Evolutionary conservation across 2,797 vertebrate species (phyloP), one percentile per base, ranked within the genome.

Genomic region (Gymnocypris eckloni): DNA sequence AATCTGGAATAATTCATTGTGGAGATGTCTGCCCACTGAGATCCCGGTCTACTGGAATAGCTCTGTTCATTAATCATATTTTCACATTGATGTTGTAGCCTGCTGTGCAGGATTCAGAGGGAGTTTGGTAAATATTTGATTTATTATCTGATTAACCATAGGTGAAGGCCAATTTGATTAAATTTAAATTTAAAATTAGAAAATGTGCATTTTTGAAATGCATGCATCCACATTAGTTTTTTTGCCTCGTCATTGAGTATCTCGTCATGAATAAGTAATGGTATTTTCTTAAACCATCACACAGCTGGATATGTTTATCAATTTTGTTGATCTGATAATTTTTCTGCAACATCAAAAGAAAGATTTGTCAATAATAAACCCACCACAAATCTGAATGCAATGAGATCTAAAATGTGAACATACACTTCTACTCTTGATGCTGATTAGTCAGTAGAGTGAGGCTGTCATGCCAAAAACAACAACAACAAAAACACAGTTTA

Each of bases 91-190:
- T 39, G 41, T 48, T 83, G 70, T 83, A 77, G 64, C 72, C 72
- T 39, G 59, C 86, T 70, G 67, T 61, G 64, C 59, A 2, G 25
- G 56, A 64, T 52, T 86, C 67, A 45, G 72, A 67, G 79, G 77
- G 67, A 88, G 81, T 88, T 87, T 87, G 81, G 81, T 83, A 88
- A 90, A 88, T 84, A 90, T 86, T 86, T 87, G 72, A 90, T 87
- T 86, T 82, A 88, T 88, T 75, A 78, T 79, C 72, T 87, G 86
- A 88, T 88, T 88, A 90, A 85, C 56, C 61, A 64, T 79, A 52
- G 41, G 81, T 86, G 79, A 84, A 64, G 86, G 66, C 66, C 77
- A 83, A 61, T 86, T 80, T 79, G 59, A 85, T 73, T 4, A 61
- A 67, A 88, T 81, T 52, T 81, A 66, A 86, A 81, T 66, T 39